Evolutionary conservation across 2,113 vertebrate genomes (phyloP), one percentile per base, ranked within the genome.

Genomic region (Gallinago undulata): DNA sequence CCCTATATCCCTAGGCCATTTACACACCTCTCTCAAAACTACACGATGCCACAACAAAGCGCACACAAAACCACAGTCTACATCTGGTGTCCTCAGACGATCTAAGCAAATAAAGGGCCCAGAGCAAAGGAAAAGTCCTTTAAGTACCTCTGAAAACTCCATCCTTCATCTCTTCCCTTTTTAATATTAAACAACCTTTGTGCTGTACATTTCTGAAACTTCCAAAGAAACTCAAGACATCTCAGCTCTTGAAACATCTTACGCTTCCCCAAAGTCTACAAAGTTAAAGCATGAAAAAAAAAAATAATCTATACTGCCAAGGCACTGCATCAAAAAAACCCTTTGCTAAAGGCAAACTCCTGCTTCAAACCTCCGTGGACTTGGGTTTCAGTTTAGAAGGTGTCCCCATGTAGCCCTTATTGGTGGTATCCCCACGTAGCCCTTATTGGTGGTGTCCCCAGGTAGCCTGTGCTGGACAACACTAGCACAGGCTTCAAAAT

Each of bases 1-100:
- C 11, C n/a, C n/a, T n/a, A n/a, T 39, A 53, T 30, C 55, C 30
- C 7, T 16, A 57, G 25, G 18, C 45, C 37, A 68, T 45, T 89
- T 47, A 66, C 9, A 12, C 16, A 19, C 16, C 13, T 9, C 19
- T 74, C 37, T 37, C 19, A 57, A 78, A 68, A 62, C 25, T 22
- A 41, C 60, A n/a, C 1, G 3, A 47, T 69, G 48, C 50, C 47
- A 73, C 55, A 53, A 37, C 28, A 79, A 83, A 90, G 33, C n/a
- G 19, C 24, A 47, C 43, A 63, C 5, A 72, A 66, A 75, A 39
- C 5, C 22, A 41, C 8, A 68, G 33, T 22, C 33, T 74, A 39
- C 30, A 11, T 22, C 10, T 4, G 4, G 31, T 39, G 22, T 70
- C 5, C 33, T 51, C 35, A 56, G 76, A 27, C 0, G 4, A 7